These are phyloP conservation scores for Hydropsyche tenuis DNA, from an alignment of 1,140 invertebrate genomes.

Conservation along the genomic window DNA sequence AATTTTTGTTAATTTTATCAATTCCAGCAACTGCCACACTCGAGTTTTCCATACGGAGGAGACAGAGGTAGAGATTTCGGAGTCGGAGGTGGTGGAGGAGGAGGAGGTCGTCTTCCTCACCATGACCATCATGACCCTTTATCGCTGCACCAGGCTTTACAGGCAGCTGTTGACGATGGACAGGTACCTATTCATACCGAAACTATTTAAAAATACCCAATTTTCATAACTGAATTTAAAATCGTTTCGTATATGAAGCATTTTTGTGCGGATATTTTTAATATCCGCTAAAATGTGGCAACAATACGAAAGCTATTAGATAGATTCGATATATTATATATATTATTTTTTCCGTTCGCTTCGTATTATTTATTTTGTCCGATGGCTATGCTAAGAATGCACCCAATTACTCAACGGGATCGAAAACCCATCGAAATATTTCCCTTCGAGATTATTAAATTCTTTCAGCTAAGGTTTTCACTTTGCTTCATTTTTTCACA, in stretches of 20 bases:
- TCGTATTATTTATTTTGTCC: constrained; percentile 1
- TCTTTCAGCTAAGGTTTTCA: constrained; percentile 31
- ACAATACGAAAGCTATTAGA: constrained; percentile 34
- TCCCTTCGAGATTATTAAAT: constrained; percentile 44
- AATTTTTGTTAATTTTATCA: constrained; percentile 47
- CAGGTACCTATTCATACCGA: constrained; percentile 38
- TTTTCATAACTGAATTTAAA: too few species aligned
- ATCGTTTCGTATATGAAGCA: too few species aligned
- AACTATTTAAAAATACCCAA: neutral
- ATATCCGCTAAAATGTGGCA: constrained; percentile 26
- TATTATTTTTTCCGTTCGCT: constrained; percentile 25
- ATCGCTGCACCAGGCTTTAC: constrained; percentile 70
- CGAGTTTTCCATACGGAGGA: constrained; percentile 63
- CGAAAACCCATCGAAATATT: constrained; percentile 38
- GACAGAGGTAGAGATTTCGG: constrained; percentile 51
- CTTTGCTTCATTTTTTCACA: neutral
- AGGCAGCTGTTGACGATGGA: constrained; percentile 72
- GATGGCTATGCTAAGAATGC: constrained; percentile 40
- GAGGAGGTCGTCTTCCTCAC: constrained; percentile 51
- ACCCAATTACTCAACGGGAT: constrained; percentile 39
- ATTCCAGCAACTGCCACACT: constrained; percentile 64
- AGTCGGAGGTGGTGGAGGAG: constrained; percentile 59
- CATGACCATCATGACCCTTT: constrained; percentile 66
- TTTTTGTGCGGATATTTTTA: neutral
- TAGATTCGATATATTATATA: too few species aligned